Base-by-base conservation (phyloP, 2,888 invertebrate genomes). In the Watsonalla binaria region DNA sequence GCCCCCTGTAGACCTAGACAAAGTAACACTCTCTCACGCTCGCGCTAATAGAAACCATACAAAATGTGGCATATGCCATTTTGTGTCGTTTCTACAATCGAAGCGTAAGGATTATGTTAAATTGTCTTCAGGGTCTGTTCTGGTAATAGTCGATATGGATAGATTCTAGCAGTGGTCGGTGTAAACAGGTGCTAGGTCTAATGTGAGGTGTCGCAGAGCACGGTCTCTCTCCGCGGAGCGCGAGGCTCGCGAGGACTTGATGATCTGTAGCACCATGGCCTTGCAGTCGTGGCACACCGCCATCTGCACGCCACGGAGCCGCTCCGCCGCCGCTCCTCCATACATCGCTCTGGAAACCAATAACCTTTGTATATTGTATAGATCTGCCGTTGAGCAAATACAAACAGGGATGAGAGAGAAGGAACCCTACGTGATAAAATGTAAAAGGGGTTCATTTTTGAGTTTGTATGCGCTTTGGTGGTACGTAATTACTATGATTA, bases 281-380 rank as follows among this genome's bases (percentile, higher is more conserved):
- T 97, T 97, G 91, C 98, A 98, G 92, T 98, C 98, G 82, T 96
- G 95, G 81, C 98, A 98, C 50, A 98, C 97, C 59, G 95, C 94
- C 95, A 97, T 96, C 76, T 96, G 94, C 57, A 96, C 94, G 64
- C 94, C 94, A 57, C 94, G 93, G 50, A 95, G 87, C 15, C 93
- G 92, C 76, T 95, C 95, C 57, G 85, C 92, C 47, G 78, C 80
- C 59, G 88, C 91, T 58, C 92, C 15, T 93, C 76, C 51, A 8
- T 47, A 9, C 8, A 52, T 67, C 55, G 92, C 89, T 72, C 93
- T 92, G 61, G 94, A 93, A 45, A 92, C 72, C 94, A 93, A 55
- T 93, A 92, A 60, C 92, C 91, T 82, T 94, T 94, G 78, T 5
- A 62, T 34, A 42, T 42, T 11, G 11, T 42, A 11, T 42, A 42